These are phyloP conservation scores for Chionis minor DNA, from an alignment of 2,113 vertebrate species.

Conservation along the genomic window DNA sequence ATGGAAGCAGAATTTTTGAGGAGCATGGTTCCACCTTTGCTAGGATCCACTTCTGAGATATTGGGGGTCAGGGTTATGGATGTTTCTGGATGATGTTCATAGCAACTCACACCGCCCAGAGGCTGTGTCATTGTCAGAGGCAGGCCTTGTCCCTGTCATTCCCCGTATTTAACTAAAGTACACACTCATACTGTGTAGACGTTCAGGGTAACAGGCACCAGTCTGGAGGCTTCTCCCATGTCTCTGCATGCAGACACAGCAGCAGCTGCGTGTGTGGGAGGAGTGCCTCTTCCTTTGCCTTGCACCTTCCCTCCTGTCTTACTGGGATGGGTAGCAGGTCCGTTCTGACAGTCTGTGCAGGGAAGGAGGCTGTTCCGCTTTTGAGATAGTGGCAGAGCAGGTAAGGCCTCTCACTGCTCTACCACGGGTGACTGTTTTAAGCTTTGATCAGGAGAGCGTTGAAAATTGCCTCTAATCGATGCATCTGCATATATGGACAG, in stretches of 20 bases:
- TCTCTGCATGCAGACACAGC: neutral
- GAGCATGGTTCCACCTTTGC: neutral
- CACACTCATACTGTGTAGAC: neutral
- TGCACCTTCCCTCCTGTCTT: neutral
- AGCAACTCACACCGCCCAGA: accelerated
- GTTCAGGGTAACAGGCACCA: neutral
- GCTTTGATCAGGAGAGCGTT: neutral
- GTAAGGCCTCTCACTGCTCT: neutral
- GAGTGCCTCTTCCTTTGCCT: neutral
- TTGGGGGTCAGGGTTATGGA: no score
- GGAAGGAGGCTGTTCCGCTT: neutral
- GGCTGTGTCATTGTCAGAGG: neutral
- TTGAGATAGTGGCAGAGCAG: neutral
- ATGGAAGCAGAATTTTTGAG: neutral
- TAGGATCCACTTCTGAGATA: neutral
- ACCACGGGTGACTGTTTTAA: neutral
- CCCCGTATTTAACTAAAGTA: accelerated
- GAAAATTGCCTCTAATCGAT: neutral
- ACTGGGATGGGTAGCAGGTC: neutral
- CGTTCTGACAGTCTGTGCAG: neutral
- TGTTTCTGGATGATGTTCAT: neutral
- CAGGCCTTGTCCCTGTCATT: neutral
- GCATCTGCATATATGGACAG: accelerated
- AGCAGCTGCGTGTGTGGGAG: neutral
- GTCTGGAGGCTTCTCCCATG: neutral